A percentile compares a stretch with the other conserved stretches of the same genome.
Evolutionary conservation across 37 sponge, comb jelly and placozoan genomes (phyloP).

Genomic region (Geodia barretti): DNA sequence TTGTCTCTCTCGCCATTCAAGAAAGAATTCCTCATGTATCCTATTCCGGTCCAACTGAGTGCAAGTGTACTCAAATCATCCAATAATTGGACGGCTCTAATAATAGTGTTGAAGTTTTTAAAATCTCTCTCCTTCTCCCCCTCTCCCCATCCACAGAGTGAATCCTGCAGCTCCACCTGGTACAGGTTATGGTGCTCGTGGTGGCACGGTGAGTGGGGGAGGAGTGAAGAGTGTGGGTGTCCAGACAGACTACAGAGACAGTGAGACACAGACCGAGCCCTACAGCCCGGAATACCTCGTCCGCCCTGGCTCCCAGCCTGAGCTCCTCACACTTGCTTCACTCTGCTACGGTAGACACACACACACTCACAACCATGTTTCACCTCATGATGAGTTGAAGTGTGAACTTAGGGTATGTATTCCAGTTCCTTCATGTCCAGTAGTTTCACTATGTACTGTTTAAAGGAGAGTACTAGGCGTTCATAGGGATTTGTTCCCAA

Average conservation of each 20-base stretch:
- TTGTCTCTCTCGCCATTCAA: not conserved
- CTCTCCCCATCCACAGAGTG: slow-evolving; percentile 18
- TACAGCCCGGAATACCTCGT: slow-evolving; percentile 89
- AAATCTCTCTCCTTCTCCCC: no score
- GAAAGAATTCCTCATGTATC: not conserved
- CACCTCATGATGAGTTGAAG: no score
- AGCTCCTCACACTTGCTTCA: slow-evolving; percentile 88
- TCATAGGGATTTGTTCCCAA: no score
- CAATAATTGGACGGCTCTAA: no score
- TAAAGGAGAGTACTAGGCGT: no score
- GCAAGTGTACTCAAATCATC: no score
- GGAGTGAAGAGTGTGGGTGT: slow-evolving; percentile 13
- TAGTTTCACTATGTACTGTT: no score
- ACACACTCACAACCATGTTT: no score
- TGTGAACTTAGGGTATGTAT: no score
- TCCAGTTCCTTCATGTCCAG: no score
- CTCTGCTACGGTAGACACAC: slow-evolving; percentile 73
- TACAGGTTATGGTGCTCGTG: not conserved
- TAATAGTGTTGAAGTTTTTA: no score
- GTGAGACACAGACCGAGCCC: slow-evolving; percentile 96
- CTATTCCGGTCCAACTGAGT: no score
- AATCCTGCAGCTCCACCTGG: slow-evolving; percentile 48
- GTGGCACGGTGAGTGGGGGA: not conserved
- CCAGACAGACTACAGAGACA: slow-evolving; percentile 91
- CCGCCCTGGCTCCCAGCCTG: slow-evolving; percentile 88